Conservation (phyloP, 2,888 invertebrate species). For the Pachliopta kotzebuea region DNA sequence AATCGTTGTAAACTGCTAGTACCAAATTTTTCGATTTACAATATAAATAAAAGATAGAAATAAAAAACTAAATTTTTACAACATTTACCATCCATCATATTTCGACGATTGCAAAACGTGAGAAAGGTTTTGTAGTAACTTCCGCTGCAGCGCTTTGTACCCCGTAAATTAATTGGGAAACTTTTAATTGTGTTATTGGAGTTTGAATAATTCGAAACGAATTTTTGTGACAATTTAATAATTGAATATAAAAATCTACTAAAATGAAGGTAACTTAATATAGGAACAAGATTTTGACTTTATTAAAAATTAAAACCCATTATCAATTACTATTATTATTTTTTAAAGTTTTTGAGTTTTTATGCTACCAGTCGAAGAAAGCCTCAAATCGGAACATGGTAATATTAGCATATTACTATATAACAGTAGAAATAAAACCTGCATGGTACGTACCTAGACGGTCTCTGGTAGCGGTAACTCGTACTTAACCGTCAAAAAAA, state of each 20-base stretch:
- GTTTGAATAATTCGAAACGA: constrained; percentile 2
- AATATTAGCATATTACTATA: too few relatives aligned
- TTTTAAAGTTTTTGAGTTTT: too few relatives aligned
- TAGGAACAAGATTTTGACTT: neutral
- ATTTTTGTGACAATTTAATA: neutral
- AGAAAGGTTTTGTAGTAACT: constrained; percentile 14
- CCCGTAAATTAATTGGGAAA: constrained; percentile 19
- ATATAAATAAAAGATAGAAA: neutral
- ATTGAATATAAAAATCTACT: constrained; percentile 1
- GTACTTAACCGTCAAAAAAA: too few relatives aligned
- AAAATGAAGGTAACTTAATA: neutral
- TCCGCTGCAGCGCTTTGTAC: constrained; percentile 11
- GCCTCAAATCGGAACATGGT: too few relatives aligned
- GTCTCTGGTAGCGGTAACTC: too few relatives aligned
- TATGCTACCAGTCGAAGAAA: too few relatives aligned
- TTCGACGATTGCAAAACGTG: neutral
- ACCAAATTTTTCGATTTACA: neutral
- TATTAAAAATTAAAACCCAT: too few relatives aligned
- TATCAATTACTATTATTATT: too few relatives aligned
- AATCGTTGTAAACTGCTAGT: too few relatives aligned
- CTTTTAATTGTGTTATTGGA: constrained; percentile 16
- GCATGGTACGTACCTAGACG: too few relatives aligned
- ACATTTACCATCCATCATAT: neutral
- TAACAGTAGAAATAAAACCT: too few relatives aligned
- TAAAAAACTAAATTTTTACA: neutral